Evolutionary conservation across 2,888 invertebrate genomes (phyloP), one percentile per base, ranked within the genome.

Genomic region (Cactoblastis cactorum): DNA sequence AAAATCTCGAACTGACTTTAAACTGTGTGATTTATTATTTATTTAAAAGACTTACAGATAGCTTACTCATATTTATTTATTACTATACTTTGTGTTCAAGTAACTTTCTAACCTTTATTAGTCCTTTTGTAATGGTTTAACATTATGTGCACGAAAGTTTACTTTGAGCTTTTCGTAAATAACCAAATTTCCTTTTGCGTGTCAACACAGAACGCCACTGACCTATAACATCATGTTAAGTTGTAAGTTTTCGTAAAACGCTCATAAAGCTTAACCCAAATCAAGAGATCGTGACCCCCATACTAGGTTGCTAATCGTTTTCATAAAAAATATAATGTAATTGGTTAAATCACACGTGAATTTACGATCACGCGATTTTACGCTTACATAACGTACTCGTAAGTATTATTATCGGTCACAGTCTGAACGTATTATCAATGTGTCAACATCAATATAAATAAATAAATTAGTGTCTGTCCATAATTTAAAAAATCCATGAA

Each of bases 301-400:
- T 22, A 46, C 46, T 46, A 22, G 22, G 46, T 46, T 37, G 47
- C 47, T 47, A 47, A 47, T 37, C 47, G 37, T 47, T 46, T 4
- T 24, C 34, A 34, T 34, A 45, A 37, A 22, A 47, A 35, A 14
- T 35, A 35, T 43, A 35, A 14, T 24, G 37, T 37, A 47, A 37
- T 37, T 15, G 24, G 37, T 47, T 9, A 46, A 15, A 46, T 46
- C 46, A 34, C 34, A 45, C 45, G 45, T 45, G 45, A 45, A 39
- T n/a, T 19, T 19, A 18, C 18, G 19, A 19, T 8, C 43, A 43
- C 43, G 43, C 43, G 28, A 43, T 43, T 14, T 9, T 9, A 39
- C 39, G 39, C n/a, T 39, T 39, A 39, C 39, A 19, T 19, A 19
- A 39, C 39, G 37, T 38, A 17, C 6, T 9, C 9, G 17, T 8